phyloP scores from a whole-genome alignment of 2,797 vertebrate genomes.

The Oreortyx pictus region DNA sequence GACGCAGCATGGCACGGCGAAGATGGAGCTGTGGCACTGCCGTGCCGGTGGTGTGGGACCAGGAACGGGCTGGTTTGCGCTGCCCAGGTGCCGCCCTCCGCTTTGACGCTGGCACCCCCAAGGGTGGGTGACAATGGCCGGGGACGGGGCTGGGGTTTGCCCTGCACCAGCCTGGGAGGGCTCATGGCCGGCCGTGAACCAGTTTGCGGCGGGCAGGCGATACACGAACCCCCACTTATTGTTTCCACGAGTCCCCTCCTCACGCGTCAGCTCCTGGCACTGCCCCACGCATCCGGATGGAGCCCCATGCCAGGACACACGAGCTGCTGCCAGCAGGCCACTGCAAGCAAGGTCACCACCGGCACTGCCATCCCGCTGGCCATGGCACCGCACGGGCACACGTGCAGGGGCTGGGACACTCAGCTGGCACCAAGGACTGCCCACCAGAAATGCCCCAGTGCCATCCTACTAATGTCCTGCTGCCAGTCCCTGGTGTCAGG shows the following conservation, averaged over 20 bases:
- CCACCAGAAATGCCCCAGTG: rapidly evolving
- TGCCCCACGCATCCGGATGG: slow-evolving; percentile 42
- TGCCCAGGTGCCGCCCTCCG: slow-evolving; percentile 7
- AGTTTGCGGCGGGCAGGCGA: slow-evolving; percentile 25
- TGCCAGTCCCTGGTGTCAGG: neutral
- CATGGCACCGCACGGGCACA: neutral
- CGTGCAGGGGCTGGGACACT: neutral
- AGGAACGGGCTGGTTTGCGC: neutral
- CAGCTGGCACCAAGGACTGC: neutral
- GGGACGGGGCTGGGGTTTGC: slow-evolving; percentile 6
- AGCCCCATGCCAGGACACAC: slow-evolving; percentile 20
- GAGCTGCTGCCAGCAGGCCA: neutral
- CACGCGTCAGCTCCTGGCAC: slow-evolving; percentile 37
- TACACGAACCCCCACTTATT: slow-evolving; percentile 39
- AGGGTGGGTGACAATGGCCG: neutral
- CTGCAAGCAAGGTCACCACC: neutral
- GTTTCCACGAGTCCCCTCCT: slow-evolving; percentile 14
- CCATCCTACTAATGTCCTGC: neutral
- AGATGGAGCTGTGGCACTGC: neutral
- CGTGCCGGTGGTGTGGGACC: neutral
- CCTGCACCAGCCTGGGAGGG: neutral
- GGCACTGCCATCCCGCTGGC: neutral
- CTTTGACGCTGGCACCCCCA: slow-evolving; percentile 35
- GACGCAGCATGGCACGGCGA: neutral
- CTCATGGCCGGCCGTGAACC: neutral